Conservation (phyloP, 2,113 vertebrate genomes). For the Hyaena hyaena region DNA sequence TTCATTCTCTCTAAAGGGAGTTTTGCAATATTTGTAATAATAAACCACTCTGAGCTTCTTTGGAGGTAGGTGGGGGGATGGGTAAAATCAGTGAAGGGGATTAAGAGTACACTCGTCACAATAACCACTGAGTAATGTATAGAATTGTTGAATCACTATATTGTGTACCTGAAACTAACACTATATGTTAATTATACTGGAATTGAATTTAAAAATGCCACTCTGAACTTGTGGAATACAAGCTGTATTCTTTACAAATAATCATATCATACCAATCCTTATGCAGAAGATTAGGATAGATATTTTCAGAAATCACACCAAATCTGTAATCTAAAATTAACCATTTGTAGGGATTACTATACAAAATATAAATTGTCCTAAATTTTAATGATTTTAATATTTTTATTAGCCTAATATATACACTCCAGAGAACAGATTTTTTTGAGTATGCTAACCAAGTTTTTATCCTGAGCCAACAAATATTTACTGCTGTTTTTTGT, state of each 20-base stretch:
- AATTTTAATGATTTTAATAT: neutral
- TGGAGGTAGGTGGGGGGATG: neutral
- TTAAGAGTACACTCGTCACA: neutral
- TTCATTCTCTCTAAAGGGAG: neutral
- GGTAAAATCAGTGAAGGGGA: neutral
- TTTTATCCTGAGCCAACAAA: slow-evolving; percentile 70
- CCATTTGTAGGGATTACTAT: neutral
- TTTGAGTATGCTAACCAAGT: slow-evolving; percentile 50
- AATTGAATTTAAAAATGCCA: neutral
- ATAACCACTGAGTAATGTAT: neutral
- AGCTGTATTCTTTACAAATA: neutral
- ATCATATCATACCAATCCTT: neutral
- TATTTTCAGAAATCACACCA: neutral
- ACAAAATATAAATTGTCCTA: neutral
- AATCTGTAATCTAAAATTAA: slow-evolving; percentile 16
- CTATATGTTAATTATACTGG: neutral
- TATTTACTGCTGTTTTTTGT: slow-evolving; percentile 81
- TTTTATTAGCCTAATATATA: neutral
- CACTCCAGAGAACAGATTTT: neutral
- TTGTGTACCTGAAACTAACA: neutral
- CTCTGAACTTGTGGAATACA: neutral
- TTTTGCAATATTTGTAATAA: neutral
- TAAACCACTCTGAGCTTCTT: neutral
- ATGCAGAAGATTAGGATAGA: neutral
- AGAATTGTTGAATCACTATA: neutral